These are phyloP conservation scores for Andrena haemorrhoa DNA, from an alignment of 2,888 invertebrate genomes.

Conservation along the genomic window DNA sequence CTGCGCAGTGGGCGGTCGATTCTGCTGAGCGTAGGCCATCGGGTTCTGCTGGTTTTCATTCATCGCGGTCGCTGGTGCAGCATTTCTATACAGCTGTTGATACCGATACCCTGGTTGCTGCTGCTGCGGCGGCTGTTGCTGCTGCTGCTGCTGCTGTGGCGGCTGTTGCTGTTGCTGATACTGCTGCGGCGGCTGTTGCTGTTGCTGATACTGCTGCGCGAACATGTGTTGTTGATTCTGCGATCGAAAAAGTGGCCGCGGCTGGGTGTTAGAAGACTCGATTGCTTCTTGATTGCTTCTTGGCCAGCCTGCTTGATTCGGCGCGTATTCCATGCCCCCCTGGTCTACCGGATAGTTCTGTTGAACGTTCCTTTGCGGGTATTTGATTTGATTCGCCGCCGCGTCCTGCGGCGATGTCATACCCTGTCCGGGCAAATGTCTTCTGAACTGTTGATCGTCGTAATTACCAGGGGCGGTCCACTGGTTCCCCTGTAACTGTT, in stretches of 20 bases:
- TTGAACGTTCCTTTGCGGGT: background rate
- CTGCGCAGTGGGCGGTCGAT: background rate
- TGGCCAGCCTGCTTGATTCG: constrained; percentile 20
- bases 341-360: constrained; percentile 13
- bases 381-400: constrained; percentile 49
- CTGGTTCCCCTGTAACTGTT: constrained; percentile 8
- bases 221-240: constrained; percentile 11
- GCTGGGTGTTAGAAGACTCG: background rate
- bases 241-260: constrained; percentile 9
- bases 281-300: constrained; percentile 8
- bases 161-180: constrained; percentile 16
- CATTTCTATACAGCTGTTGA: background rate
- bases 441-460: constrained; percentile 19
- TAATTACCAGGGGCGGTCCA: constrained; percentile 23
- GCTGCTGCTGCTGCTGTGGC: constrained; percentile 12
- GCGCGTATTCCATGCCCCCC: constrained; percentile 1
- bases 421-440: constrained; percentile 34
- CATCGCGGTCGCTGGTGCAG: background rate
- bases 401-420: constrained; percentile 73
- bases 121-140: background rate
- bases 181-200: constrained; percentile 13
- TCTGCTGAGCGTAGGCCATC: constrained; percentile 13
- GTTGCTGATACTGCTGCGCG: constrained; percentile 20
- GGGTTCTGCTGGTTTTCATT: background rate
- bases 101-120: constrained; percentile 1